Evolutionary conservation across 2,888 invertebrate genomes (phyloP).

Genomic region (Tridacna gigas): DNA sequence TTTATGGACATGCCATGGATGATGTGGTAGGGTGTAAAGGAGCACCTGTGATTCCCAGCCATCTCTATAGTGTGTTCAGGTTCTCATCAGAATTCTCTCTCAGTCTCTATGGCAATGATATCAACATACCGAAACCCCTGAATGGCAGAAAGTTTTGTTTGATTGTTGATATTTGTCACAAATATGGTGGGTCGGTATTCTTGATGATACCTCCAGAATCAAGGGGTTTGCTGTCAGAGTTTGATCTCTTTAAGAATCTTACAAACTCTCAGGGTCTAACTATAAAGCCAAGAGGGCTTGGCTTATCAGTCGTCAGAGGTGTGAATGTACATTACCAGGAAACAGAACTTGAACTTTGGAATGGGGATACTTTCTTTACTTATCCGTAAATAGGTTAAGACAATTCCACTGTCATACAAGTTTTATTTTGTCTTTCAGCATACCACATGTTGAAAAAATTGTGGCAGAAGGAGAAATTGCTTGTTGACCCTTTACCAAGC

Average conservation of each 20-base stretch:
- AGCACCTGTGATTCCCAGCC: conserved; percentile 46
- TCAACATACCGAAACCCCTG: conserved; percentile 38
- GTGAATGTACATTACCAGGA: conserved; percentile 30
- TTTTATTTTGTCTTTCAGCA: too few relatives aligned
- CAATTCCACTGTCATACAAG: too few relatives aligned
- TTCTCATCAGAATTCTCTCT: conserved; percentile 41
- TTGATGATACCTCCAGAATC: conserved; percentile 55
- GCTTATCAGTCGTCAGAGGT: conserved; percentile 39
- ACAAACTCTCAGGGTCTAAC: conserved; percentile 8
- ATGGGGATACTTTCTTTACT: conserved; percentile 42
- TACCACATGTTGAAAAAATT: too few relatives aligned
- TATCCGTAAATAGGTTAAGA: conserved; percentile 37
- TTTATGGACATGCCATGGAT: conserved; percentile 45
- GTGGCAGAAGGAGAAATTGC: too few relatives aligned
- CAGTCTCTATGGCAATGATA: conserved; percentile 35
- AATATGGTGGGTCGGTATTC: conserved; percentile 44
- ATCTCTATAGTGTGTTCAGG: conserved; percentile 52
- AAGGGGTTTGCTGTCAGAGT: conserved; percentile 17
- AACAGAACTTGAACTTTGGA: conserved; percentile 40
- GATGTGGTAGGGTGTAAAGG: conserved; percentile 34
- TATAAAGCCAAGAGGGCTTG: conserved; percentile 50
- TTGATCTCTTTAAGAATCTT: conserved; percentile 39
- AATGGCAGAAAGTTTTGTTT: conserved; percentile 45
- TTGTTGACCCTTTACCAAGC: too few relatives aligned
- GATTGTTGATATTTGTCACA: conserved; percentile 53